Conservation (phyloP, 2,113 vertebrate species). For the Chamaea fasciata region DNA sequence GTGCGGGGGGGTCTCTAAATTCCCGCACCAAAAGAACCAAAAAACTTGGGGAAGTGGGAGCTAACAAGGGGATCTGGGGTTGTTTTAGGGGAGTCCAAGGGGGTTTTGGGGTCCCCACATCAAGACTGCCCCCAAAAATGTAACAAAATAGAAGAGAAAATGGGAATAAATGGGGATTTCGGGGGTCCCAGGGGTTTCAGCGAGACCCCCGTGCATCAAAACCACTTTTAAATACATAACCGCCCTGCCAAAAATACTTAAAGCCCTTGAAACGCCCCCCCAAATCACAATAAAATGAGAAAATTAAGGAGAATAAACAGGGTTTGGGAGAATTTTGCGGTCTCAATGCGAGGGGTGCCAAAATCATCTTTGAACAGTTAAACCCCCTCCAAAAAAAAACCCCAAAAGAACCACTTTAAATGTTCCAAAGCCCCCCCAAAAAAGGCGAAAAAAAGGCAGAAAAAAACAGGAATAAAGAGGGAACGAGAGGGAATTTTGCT, state of each 20-base stretch:
- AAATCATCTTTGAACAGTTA: accelerated
- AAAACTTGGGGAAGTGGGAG: neutral
- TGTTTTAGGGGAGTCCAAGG: neutral
- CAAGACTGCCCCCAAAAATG: neutral
- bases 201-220: too few species aligned
- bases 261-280: neutral
- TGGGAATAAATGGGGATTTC: neutral
- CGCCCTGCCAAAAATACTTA: neutral
- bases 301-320: accelerated
- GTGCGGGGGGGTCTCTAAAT: neutral
- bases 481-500: accelerated
- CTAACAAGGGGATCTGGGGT: neutral
- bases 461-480: too few species aligned
- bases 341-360: too few species aligned
- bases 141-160: neutral
- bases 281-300: neutral
- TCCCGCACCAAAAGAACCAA: neutral
- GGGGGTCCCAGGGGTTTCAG: too few species aligned
- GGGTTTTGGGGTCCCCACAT: neutral
- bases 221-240: neutral
- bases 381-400: neutral
- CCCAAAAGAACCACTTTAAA: neutral
- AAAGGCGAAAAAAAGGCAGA: neutral
- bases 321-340: too few species aligned
- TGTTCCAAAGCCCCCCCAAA: accelerated